A percentile compares a stretch with the other conserved stretches of the same genome.
phyloP scores from a whole-genome alignment of 2,888 invertebrate genomes.

The Philereme transversata region DNA sequence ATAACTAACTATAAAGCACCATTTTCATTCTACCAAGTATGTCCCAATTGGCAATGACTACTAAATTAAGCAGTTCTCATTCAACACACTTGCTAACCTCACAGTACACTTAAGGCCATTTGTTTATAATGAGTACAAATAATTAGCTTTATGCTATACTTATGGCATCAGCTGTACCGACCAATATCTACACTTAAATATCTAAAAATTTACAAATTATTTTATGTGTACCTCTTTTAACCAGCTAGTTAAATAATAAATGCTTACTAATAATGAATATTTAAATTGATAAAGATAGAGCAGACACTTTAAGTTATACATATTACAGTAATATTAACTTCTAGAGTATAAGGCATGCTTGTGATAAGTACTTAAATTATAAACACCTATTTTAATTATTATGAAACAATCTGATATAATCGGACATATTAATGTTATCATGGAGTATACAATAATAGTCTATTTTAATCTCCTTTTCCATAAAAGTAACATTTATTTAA shows the following conservation, averaged over 20 bases:
- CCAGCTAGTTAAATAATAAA: constrained; percentile 55
- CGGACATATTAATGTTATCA: not conserved
- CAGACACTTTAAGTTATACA: constrained; percentile 8
- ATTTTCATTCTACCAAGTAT: constrained; percentile 71
- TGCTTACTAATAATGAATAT: constrained; percentile 23
- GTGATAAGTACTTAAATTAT: constrained; percentile 43
- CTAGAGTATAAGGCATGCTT: constrained; percentile 60
- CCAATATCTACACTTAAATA: constrained; percentile 31
- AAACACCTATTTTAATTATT: constrained; percentile 29
- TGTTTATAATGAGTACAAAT: constrained; percentile 46
- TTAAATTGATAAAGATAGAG: constrained; percentile 14
- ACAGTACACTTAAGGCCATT: constrained; percentile 61
- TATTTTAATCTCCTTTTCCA: constrained; percentile 29
- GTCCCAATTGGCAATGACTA: constrained; percentile 58
- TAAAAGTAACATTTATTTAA: constrained; percentile 43
- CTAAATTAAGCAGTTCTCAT: constrained; percentile 33
- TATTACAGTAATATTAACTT: constrained; percentile 22
- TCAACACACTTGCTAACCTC: constrained; percentile 47
- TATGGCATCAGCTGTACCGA: constrained; percentile 38
- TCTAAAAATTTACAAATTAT: constrained; percentile 70
- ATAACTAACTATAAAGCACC: constrained; percentile 82
- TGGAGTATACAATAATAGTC: not conserved
- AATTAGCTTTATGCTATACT: constrained; percentile 35
- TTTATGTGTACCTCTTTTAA: constrained; percentile 80
- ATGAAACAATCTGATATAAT: constrained; percentile 14